Base-by-base conservation (phyloP, 1,140 invertebrate genomes). In the Melipona quadrifasciata region DNA sequence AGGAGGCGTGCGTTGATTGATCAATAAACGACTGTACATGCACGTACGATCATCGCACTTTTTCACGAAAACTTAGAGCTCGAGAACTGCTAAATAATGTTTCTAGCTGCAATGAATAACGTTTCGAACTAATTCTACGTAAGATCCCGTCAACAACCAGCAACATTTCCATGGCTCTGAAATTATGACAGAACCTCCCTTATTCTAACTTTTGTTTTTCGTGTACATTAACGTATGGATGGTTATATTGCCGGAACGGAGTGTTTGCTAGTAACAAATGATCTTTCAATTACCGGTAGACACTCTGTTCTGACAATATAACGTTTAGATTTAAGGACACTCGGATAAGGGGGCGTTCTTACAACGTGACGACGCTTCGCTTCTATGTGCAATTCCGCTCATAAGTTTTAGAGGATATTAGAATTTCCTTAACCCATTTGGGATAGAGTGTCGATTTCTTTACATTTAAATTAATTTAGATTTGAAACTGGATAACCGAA, bases 1-100 rank as follows among this genome's bases (percentile, higher is more conserved):
- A 10, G 21, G 31, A 53, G 47, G n/a, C 65, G 31, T 39, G 77
- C 67, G 24, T 24, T 27, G 67, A 58, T n/a, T 10, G 51, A 51
- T 11, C 31, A 53, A 21, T 24, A 39, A 80, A 64, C 31, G 64
- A 87, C 67, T 65, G 86, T 82, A 64, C 24, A 17, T 57, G 19
- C 12, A 57, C 5, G 21, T 1, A 17, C 47, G 57, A 77, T 65
- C 64, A 47, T 76, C 61, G 53, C 61, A 67, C 51, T 82, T 47
- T 77, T 83, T 78, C 80, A 75, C 39, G 27, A 19, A 75, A 78
- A 70, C 39, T 61, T 70, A 24, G 77, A 58, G 27, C 31, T 64
- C 74, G 31, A 84, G n/a, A 84, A 39, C 34, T 51, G 53, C 19
- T 34, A 53, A 72, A 61, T 27, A 19, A 61, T 65, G n/a, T 87